Evolutionary conservation across 1,140 invertebrate genomes (phyloP).

Genomic region (Drosophila persimilis): DNA sequence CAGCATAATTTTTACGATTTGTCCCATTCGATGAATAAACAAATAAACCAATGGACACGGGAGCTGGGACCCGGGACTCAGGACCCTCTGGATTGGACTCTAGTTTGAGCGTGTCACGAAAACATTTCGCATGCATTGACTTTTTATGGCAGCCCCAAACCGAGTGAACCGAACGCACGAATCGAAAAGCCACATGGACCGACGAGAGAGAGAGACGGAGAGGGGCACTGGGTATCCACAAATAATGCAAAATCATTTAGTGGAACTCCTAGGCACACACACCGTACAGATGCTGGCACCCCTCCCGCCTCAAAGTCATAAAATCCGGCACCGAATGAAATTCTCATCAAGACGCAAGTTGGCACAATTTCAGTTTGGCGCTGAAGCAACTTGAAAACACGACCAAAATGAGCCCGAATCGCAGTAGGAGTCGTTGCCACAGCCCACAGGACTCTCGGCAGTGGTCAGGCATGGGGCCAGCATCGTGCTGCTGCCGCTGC

Average conservation of each 20-base stretch:
- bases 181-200: slow-evolving; percentile 20
- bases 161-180: slow-evolving; percentile 8
- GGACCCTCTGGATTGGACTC: slow-evolving; percentile 28
- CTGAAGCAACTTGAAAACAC: slow-evolving; percentile 65
- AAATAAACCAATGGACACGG: slow-evolving; percentile 65
- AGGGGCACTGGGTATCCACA: slow-evolving; percentile 33
- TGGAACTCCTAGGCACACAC: slow-evolving; percentile 38
- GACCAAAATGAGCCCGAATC: slow-evolving; percentile 38
- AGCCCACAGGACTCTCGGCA: slow-evolving; percentile 4
- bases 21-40: slow-evolving; percentile 77
- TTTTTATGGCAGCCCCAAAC: slow-evolving; percentile 68
- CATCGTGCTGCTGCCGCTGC: background rate
- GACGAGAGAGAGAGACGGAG: background rate
- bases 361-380: slow-evolving; percentile 73
- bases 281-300: background rate
- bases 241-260: slow-evolving; percentile 83
- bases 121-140: slow-evolving; percentile 82
- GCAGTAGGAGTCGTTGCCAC: slow-evolving; percentile 1
- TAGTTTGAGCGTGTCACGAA: slow-evolving; percentile 72
- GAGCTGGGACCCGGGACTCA: background rate
- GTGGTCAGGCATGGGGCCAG: slow-evolving; percentile 21
- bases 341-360: slow-evolving; percentile 77
- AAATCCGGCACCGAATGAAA: slow-evolving; percentile 76
- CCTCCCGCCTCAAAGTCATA: slow-evolving; percentile 62
- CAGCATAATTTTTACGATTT: slow-evolving; percentile 82